A percentile compares a stretch with the other conserved stretches of the same genome.
These are phyloP conservation scores for Scelioninae gen. 2 DNA, from an alignment of 2,888 invertebrate genomes.

Conservation along the genomic window DNA sequence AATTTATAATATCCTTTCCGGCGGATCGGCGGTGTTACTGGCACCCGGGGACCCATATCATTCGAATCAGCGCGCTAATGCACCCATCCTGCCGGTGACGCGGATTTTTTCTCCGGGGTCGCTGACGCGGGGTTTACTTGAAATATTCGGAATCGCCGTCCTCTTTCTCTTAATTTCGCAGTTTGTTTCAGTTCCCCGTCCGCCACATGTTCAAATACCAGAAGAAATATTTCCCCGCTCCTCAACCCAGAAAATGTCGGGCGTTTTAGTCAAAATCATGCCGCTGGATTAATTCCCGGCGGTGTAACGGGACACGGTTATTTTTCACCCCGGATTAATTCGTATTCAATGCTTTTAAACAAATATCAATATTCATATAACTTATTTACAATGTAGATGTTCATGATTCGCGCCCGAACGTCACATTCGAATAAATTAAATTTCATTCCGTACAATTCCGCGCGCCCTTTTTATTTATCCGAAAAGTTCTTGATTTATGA, in stretches of 20 bases:
- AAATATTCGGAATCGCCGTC: slow-evolving; percentile 52
- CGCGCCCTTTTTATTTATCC: slow-evolving; percentile 20
- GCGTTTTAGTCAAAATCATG: slow-evolving; percentile 16
- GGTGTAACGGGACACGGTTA: slow-evolving; percentile 14
- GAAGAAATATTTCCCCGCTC: slow-evolving; percentile 41
- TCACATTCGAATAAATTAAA: slow-evolving; percentile 13
- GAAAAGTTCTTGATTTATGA: slow-evolving; percentile 39
- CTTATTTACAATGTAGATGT: slow-evolving; percentile 48
- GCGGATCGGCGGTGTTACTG: slow-evolving; percentile 66
- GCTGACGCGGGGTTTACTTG: slow-evolving; percentile 47
- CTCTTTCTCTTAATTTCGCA: slow-evolving; percentile 52
- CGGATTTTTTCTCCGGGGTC: slow-evolving; percentile 51
- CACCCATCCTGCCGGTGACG: slow-evolving; percentile 62
- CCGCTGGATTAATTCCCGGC: slow-evolving; percentile 27
- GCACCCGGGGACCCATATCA: slow-evolving; percentile 73
- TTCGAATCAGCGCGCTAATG: slow-evolving; percentile 70
- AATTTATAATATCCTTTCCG: slow-evolving; percentile 73
- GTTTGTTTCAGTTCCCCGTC: slow-evolving; percentile 43
- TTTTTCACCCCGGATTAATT: slow-evolving; percentile 12
- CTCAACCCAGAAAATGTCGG: slow-evolving; percentile 39
- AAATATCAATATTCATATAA: slow-evolving; percentile 48
- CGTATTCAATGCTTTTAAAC: slow-evolving; percentile 41
- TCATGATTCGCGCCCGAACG: slow-evolving; percentile 6
- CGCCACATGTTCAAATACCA: slow-evolving; percentile 40
- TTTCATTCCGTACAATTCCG: slow-evolving; percentile 17